Conservation (phyloP, 1,140 invertebrate genomes). For the Ceratina japonica region DNA sequence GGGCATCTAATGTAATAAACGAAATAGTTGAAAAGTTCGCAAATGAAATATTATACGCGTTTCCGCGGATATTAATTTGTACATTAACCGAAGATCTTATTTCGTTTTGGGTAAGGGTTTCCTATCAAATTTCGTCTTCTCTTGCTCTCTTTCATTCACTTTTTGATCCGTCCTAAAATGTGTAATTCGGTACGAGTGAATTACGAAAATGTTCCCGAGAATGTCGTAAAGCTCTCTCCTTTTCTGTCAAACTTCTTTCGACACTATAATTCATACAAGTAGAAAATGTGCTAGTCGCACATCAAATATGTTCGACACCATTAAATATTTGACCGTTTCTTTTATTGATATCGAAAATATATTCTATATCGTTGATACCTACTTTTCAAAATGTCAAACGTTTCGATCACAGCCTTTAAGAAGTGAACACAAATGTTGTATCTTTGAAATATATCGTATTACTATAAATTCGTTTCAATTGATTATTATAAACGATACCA, state of each 20-base stretch:
- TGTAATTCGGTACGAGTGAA: neutral
- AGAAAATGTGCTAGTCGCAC: neutral
- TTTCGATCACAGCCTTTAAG: neutral
- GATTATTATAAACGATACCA: neutral
- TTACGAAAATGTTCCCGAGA: neutral
- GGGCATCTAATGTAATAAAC: conserved; percentile 36
- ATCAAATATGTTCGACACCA: neutral
- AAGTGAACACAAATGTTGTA: neutral
- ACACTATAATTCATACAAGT: neutral
- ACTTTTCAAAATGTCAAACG: neutral
- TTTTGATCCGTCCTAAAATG: conserved; percentile 9
- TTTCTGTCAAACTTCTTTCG: neutral
- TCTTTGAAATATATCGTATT: neutral
- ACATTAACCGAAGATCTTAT: conserved; percentile 35
- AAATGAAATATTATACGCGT: conserved; percentile 21
- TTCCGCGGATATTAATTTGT: conserved; percentile 40
- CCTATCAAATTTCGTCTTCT: conserved; percentile 22
- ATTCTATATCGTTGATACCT: neutral
- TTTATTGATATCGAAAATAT: neutral
- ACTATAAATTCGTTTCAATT: neutral
- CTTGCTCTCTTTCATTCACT: conserved; percentile 7
- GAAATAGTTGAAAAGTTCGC: conserved; percentile 42
- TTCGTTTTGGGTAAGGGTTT: conserved; percentile 33
- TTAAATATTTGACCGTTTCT: neutral
- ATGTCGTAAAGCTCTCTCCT: neutral